Evolutionary conservation across 2,113 vertebrate genomes (phyloP).

Genomic region (Sprattus sprattus): DNA sequence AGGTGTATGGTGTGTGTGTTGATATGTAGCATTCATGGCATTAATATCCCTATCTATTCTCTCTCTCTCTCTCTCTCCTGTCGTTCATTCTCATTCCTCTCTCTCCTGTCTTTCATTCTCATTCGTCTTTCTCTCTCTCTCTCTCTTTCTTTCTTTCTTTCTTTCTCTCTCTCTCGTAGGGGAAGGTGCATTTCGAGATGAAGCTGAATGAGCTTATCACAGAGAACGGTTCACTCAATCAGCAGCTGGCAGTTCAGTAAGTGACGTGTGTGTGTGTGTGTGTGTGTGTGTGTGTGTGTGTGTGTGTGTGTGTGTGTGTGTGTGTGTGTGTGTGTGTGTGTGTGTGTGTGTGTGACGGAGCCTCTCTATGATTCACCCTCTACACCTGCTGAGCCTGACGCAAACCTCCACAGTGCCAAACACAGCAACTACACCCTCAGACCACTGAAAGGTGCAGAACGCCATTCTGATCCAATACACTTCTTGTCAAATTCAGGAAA

Average conservation of each 20-base stretch:
- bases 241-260: slow-evolving; percentile 92
- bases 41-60: background rate
- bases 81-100: background rate
- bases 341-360: background rate
- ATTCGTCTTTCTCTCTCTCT: slow-evolving; percentile 6
- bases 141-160: slow-evolving; percentile 22
- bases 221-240: slow-evolving; percentile 89
- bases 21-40: background rate
- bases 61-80: background rate
- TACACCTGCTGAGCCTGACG: background rate
- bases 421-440: background rate
- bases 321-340: background rate
- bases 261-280: slow-evolving; percentile 31
- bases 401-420: background rate
- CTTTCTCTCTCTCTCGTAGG: slow-evolving; percentile 68
- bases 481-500: background rate
- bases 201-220: slow-evolving; percentile 94
- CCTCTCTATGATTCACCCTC: background rate
- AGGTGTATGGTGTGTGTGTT: background rate
- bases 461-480: background rate
- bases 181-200: slow-evolving; percentile 97
- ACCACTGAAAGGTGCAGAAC: background rate
- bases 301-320: background rate
- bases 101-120: background rate
- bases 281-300: background rate